A percentile compares a stretch with the other conserved stretches of the same genome.
Evolutionary conservation across 2,888 invertebrate genomes (phyloP).

Genomic region (Pristionchus japonicus): DNA sequence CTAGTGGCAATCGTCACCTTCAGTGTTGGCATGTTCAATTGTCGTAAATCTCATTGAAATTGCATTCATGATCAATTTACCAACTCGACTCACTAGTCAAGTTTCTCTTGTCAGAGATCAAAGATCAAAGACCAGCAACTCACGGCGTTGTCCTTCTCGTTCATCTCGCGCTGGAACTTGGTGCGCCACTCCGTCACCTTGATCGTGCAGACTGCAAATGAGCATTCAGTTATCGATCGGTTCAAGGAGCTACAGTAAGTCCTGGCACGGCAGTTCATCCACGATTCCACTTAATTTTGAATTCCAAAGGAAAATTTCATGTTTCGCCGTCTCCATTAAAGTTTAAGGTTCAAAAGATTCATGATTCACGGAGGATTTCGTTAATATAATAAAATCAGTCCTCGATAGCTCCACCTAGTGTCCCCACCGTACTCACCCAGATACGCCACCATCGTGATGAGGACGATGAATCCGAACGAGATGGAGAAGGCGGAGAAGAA

Average conservation of each 20-base stretch:
- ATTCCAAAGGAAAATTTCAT: not conserved
- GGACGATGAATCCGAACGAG: slow-evolving; percentile 96
- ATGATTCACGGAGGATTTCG: not conserved
- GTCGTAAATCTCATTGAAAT: no score
- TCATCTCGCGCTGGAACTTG: slow-evolving; percentile 93
- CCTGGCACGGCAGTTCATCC: not conserved
- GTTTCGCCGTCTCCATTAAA: not conserved
- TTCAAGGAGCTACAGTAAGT: not conserved
- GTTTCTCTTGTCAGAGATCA: no score
- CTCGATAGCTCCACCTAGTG: not conserved
- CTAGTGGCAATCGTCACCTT: no score
- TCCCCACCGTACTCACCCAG: slow-evolving; percentile 81
- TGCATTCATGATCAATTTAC: no score
- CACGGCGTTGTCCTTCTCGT: slow-evolving; percentile 91
- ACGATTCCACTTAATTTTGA: not conserved
- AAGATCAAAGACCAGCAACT: slow-evolving; percentile 80
- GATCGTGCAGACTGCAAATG: slow-evolving; percentile 82
- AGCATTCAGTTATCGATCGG: not conserved
- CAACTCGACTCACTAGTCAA: no score
- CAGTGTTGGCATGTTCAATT: no score
- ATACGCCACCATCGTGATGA: slow-evolving; percentile 91
- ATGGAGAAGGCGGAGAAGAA: slow-evolving; percentile 90
- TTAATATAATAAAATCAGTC: not conserved
- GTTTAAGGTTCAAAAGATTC: not conserved
- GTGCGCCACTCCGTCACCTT: slow-evolving; percentile 97